A percentile compares a stretch with the other conserved stretches of the same genome.
Evolutionary conservation across 92 coral and sea anemone species (phyloP).

Genomic region (Meandrina meandrites): DNA sequence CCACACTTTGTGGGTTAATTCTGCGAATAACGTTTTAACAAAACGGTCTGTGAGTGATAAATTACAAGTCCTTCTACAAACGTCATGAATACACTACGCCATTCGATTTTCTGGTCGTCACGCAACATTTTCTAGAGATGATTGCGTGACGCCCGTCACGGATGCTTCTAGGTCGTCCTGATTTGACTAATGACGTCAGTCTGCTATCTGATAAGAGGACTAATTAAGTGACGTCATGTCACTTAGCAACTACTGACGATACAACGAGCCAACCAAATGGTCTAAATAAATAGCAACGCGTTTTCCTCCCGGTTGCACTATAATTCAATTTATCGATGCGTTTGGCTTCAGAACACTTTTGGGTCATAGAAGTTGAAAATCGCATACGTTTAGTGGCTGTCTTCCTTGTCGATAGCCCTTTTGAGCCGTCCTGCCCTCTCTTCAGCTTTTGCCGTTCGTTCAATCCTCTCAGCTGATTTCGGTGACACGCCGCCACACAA

Average conservation of each 20-base stretch:
- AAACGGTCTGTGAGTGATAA: background rate
- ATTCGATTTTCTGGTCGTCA: background rate
- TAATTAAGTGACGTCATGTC: background rate
- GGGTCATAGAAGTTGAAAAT: background rate
- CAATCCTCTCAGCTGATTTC: constrained; percentile 75
- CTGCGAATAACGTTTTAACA: background rate
- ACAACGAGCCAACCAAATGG: background rate
- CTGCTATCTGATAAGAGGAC: background rate
- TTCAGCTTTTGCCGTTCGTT: constrained; percentile 78
- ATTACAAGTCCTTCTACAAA: background rate
- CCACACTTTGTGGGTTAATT: background rate
- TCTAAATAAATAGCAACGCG: background rate
- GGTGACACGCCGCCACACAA: constrained; percentile 96
- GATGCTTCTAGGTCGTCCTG: background rate
- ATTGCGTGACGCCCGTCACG: background rate
- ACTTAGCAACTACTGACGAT: background rate
- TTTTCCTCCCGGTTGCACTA: background rate
- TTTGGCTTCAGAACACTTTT: background rate
- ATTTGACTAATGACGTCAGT: background rate
- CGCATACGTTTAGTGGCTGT: constrained; percentile 63
- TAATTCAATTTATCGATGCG: background rate
- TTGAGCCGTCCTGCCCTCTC: constrained; percentile 67
- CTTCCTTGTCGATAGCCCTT: constrained; percentile 67
- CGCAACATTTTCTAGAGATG: background rate
- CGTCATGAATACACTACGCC: background rate